Conservation (phyloP, 2,888 invertebrate genomes). For the Brachypalpus laphriformis region DNA sequence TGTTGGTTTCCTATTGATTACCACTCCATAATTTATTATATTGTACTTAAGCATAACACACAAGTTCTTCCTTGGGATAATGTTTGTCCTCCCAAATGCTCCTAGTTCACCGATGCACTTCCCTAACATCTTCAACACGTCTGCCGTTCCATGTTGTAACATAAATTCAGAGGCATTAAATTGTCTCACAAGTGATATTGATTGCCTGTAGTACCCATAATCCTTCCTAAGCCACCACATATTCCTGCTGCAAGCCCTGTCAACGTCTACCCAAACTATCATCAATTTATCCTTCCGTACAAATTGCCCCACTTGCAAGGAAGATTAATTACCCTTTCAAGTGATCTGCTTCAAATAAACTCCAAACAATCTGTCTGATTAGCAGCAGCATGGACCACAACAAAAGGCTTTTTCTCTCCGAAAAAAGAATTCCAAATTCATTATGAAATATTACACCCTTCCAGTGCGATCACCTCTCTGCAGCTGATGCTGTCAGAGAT, state of each 20-base stretch:
- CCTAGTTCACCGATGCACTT: too few species aligned
- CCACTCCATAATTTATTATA: too few species aligned
- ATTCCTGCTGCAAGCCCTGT: not conserved
- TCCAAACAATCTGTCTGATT: slow-evolving; percentile 16
- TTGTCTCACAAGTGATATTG: not conserved
- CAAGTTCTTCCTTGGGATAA: too few species aligned
- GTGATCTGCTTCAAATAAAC: slow-evolving; percentile 24
- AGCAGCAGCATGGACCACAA: slow-evolving; percentile 27
- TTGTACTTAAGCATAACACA: too few species aligned
- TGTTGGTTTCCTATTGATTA: too few species aligned
- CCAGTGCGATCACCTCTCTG: slow-evolving; percentile 7
- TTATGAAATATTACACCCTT: slow-evolving; percentile 55
- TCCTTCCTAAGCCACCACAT: not conserved
- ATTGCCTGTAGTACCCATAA: not conserved
- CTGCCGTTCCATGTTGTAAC: not conserved
- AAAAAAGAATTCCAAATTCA: not conserved
- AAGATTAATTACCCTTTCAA: slow-evolving; percentile 39
- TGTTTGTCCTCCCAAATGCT: too few species aligned
- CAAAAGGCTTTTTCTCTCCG: not conserved
- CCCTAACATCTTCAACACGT: not conserved
- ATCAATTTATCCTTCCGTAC: slow-evolving; percentile 5
- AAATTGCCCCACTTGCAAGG: slow-evolving; percentile 32
- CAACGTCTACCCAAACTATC: not conserved
- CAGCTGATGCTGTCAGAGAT: slow-evolving; percentile 40
- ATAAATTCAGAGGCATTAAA: not conserved